These are phyloP conservation scores for Phymastichus coffea DNA, from an alignment of 1,140 invertebrate genomes.

Conservation along the genomic window DNA sequence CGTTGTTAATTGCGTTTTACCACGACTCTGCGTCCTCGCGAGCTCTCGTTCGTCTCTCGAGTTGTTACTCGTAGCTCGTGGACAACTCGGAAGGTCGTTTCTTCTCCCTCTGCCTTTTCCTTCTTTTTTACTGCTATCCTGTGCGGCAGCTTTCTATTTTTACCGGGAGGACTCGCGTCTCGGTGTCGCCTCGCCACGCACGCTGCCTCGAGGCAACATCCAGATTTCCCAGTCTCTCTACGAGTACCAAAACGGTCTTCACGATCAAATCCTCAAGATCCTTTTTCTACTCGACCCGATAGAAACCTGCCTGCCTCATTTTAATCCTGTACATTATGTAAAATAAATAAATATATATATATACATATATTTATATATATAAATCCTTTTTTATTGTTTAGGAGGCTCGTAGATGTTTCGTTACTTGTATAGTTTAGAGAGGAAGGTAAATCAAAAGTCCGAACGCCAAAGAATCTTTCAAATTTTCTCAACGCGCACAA, in stretches of 20 bases:
- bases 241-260: slow-evolving; percentile 9
- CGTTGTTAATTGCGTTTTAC: too few species aligned
- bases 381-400: slow-evolving; percentile 18
- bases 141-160: background rate
- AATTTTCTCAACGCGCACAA: too few species aligned
- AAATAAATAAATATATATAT: too few species aligned
- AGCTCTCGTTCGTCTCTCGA: background rate
- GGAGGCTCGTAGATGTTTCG: slow-evolving; percentile 14
- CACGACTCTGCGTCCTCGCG: background rate
- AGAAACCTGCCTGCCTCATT: background rate
- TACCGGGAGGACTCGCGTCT: background rate
- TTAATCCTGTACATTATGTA: slow-evolving; percentile 24
- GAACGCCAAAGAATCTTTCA: too few species aligned
- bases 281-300: background rate
- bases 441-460: slow-evolving; percentile 12
- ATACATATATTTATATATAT: too few species aligned
- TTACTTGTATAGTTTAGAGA: slow-evolving; percentile 11
- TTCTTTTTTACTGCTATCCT: background rate
- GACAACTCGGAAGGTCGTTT: background rate
- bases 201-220: background rate
- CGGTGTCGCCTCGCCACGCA: background rate
- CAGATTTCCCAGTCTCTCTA: background rate
- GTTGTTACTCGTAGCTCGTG: background rate
- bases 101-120: background rate
- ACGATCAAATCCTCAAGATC: slow-evolving; percentile 18